These are phyloP conservation scores for Ceratina calcarata DNA, from an alignment of 1,140 invertebrate genomes.

Conservation along the genomic window DNA sequence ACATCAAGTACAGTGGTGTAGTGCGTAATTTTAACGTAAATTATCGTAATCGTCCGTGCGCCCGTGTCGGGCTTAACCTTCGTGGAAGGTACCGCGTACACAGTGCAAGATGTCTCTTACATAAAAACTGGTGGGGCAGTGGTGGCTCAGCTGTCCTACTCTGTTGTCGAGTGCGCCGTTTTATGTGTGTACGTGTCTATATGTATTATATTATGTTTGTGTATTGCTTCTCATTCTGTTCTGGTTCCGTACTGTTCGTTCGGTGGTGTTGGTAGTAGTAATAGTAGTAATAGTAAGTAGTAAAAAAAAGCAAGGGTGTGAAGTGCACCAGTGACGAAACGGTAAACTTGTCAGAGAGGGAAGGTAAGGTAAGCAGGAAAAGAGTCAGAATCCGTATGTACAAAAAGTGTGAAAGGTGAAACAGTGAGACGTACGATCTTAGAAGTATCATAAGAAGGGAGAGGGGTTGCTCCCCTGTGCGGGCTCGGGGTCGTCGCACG, in stretches of 20 bases:
- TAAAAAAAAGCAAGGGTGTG: constrained; percentile 41
- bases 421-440: constrained; percentile 13
- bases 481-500: constrained; percentile 78
- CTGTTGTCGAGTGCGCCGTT: constrained; percentile 60
- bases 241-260: constrained; percentile 44
- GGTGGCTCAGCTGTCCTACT: constrained; percentile 68
- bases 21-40: constrained; percentile 29
- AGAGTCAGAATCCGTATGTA: constrained; percentile 32
- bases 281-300: constrained; percentile 6
- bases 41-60: constrained; percentile 29
- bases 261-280: constrained; percentile 43
- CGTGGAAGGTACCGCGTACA: constrained; percentile 22
- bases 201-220: constrained; percentile 46
- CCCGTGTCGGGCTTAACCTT: constrained; percentile 36
- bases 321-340: constrained; percentile 51
- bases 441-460: constrained; percentile 24
- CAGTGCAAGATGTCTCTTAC: constrained; percentile 60
- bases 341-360: constrained; percentile 43
- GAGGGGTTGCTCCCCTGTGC: constrained; percentile 55
- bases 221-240: constrained; percentile 46
- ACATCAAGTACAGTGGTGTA: constrained; percentile 37
- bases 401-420: constrained; percentile 38
- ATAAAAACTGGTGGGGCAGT: constrained; percentile 64
- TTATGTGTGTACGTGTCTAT: constrained; percentile 57
- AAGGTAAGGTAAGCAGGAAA: constrained; percentile 58